Evolutionary conservation across 37 sponge, comb jelly and placozoan species (phyloP), one percentile per base, ranked within the genome.

Genomic region (Spongilla lacustris): DNA sequence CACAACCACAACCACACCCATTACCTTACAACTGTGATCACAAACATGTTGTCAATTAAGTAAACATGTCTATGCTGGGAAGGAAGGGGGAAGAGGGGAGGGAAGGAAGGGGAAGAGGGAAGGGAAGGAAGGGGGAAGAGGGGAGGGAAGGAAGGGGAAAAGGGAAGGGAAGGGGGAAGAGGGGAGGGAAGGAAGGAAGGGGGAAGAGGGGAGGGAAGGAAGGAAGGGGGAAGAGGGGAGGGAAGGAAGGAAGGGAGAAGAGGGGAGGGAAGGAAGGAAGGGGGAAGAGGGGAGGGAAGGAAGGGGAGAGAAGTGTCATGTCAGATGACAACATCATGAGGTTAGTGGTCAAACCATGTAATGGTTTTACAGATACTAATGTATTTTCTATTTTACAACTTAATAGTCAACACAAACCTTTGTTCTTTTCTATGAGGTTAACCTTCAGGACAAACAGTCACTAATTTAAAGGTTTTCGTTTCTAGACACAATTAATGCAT

Each of bases 161-260:
- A 66, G 29, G 2, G 79, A 30, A 9, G 28, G 67, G 26, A 66
- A 29, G 69, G 35, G 33, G 71, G 32, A 72, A 72, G 86, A 79
- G 66, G 29, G 79, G 72, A 14, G 66, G 25, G 28, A 66, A 14
- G 67, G 31, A 66, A 82, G 69, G 30, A 82, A 81, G 6, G 88
- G 88, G 27, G 81, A 82, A 36, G 82, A 75, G 3, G 88, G 88
- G 1, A 77, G 81, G 87, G 5, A 66, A 12, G 38, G 28, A 78
- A 69, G 48, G 69, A 19, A 19, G 27, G 66, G 5, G 73, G 23
- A 1, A 66, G 84, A n/a, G 67, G 41, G n/a, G n/a, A 48, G 4
- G 58, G 27, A 6, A 26, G 69, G 28, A 27, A n/a, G 58, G 46
- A 50, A 67, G 81, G n/a, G 80, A 67, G 67, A 34, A n/a, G 50